Base-by-base conservation (phyloP, 2,797 vertebrate genomes). In the Cossypha caffra region DNA sequence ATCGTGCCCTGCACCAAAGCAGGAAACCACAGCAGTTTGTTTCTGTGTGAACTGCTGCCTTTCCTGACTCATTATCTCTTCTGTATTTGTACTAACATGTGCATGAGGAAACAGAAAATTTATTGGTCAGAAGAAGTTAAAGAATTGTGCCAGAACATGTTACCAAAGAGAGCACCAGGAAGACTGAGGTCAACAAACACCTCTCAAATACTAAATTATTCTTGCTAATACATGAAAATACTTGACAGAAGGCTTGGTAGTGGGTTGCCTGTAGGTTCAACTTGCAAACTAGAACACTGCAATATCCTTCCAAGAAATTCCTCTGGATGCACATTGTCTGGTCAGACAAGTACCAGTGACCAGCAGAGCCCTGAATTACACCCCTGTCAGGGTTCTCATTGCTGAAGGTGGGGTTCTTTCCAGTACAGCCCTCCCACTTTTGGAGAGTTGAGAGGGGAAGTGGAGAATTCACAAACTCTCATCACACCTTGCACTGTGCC, bases 151-250 rank as follows among this genome's bases (percentile, higher is more conserved):
- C 93, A 95, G 52, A 69, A 47, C 73, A 88, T 62, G 86, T 96
- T 95, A 52, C 79, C 62, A 51, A 31, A 88, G 89, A 80, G 81
- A 95, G 18, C 57, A 63, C 37, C 73, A 89, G 71, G 80, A 97
- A 93, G 31, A 59, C 80, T 91, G 54, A 64, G 81, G 58, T 82
- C 87, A 96, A 86, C 88, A 95, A 90, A 93, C 33, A 62, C 37
- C 69, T 88, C 67, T 71, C 43, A 84, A 91, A 83, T 88, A n/a
- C 84, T 73, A 74, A 64, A 74, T 77, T 84, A 83, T 23, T 88
- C 69, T 42, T 77, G 74, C 93, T 92, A 93, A 90, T 83, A 91
- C 88, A 90, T 63, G 93, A 95, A 90, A 76, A 63, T 82, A 66
- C 75, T 91, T 94, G 89, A 81, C 88, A 72, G 71, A 58, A 73